phyloP scores from a whole-genome alignment of 2,888 invertebrate genomes.

The Nomada hirtipes region DNA sequence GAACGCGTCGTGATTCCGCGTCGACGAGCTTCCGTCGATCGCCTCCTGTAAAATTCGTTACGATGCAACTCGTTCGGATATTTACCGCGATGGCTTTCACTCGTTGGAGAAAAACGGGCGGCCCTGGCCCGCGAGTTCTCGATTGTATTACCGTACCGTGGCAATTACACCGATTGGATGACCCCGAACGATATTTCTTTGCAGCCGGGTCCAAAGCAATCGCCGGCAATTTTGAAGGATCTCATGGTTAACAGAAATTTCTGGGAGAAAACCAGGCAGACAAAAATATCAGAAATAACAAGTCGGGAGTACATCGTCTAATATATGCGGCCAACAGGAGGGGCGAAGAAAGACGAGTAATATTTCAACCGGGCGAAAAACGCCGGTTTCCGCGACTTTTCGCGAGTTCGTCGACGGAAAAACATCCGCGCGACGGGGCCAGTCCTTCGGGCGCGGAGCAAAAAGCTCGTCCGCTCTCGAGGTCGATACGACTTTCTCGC shows the following conservation, averaged over 20 bases:
- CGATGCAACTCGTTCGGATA: slow-evolving; percentile 22
- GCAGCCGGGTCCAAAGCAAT: slow-evolving; percentile 21
- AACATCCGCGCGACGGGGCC: slow-evolving; percentile 35
- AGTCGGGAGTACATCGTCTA: slow-evolving; percentile 22
- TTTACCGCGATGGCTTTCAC: slow-evolving; percentile 38
- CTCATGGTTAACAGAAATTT: background rate
- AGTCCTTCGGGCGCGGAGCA: slow-evolving; percentile 9
- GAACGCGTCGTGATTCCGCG: slow-evolving; percentile 11
- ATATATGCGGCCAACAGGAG: slow-evolving; percentile 28
- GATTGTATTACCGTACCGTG: slow-evolving; percentile 33
- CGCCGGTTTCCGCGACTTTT: slow-evolving; percentile 50
- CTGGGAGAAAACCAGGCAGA: too few species aligned
- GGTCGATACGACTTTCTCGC: slow-evolving; percentile 35
- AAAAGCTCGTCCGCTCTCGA: slow-evolving; percentile 9
- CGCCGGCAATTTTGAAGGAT: slow-evolving; percentile 6
- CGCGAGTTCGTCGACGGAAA: slow-evolving; percentile 41
- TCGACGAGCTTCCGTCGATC: slow-evolving; percentile 7
- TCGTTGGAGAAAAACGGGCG: slow-evolving; percentile 26
- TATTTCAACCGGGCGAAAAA: slow-evolving; percentile 54
- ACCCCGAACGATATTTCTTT: slow-evolving; percentile 48
- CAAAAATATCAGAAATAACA: slow-evolving; percentile 38
- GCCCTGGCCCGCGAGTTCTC: slow-evolving; percentile 28
- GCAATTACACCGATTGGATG: slow-evolving; percentile 53
- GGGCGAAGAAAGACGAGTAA: slow-evolving; percentile 36
- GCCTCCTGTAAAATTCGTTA: slow-evolving; percentile 37